Evolutionary conservation across 2,113 vertebrate genomes (phyloP).

Genomic region (Bubo scandiacus): DNA sequence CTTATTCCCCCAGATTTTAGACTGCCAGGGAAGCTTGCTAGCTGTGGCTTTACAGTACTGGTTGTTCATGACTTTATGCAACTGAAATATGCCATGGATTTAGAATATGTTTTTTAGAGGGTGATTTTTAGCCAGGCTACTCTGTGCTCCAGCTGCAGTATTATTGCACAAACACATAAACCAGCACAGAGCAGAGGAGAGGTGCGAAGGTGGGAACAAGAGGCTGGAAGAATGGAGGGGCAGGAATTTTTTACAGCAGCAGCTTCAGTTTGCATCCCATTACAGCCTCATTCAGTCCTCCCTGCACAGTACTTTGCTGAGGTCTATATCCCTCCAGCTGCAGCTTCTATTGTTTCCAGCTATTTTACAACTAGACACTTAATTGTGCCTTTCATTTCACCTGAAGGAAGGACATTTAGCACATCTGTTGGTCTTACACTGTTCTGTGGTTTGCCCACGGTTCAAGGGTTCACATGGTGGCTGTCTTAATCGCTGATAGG

Average conservation of each 20-base stretch:
- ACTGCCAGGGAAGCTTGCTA: not conserved
- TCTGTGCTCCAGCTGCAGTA: not conserved
- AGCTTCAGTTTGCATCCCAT: not conserved
- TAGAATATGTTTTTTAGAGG: not conserved
- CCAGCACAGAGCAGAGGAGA: not conserved
- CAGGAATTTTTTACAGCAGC: not conserved
- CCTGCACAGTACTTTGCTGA: not conserved
- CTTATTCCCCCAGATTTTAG: not conserved
- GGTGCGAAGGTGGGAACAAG: not conserved
- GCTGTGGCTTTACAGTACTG: not conserved
- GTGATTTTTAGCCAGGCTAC: not conserved
- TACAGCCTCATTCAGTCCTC: not conserved
- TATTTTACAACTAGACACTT: not conserved
- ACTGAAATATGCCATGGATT: not conserved
- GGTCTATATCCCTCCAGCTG: not conserved
- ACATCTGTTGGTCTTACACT: not conserved
- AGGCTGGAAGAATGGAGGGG: not conserved
- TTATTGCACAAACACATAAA: not conserved
- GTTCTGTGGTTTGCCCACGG: not conserved
- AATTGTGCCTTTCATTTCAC: not conserved
- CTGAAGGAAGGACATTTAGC: not conserved
- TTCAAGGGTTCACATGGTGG: not conserved
- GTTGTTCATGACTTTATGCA: not conserved
- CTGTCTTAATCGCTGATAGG: not conserved
- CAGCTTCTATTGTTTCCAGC: not conserved